phyloP scores from a whole-genome alignment of 2,113 vertebrate species.

The Crotophaga sulcirostris region DNA sequence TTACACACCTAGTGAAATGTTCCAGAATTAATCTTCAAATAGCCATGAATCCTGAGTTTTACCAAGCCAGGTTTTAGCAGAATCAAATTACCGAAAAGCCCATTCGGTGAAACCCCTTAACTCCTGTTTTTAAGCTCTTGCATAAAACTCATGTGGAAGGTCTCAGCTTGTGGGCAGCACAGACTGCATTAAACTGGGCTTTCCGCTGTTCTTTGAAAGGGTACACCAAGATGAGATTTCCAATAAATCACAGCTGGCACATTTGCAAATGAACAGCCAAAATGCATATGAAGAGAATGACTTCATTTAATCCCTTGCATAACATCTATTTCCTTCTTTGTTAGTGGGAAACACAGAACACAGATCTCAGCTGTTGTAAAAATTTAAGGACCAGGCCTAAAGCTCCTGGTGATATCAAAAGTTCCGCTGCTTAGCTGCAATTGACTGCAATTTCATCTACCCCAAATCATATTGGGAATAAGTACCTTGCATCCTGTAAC shows the following conservation, averaged over 20 bases:
- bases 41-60: not conserved
- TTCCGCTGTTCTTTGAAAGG: not conserved
- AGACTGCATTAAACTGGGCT: not conserved
- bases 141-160: not conserved
- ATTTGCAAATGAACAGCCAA: not conserved
- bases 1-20: not conserved
- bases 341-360: not conserved
- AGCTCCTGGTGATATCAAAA: not conserved
- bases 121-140: not conserved
- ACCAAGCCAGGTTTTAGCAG: not conserved
- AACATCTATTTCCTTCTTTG: not conserved
- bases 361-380: not conserved
- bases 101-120: not conserved
- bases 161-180: not conserved
- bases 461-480: not conserved
- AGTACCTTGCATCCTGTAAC: not conserved
- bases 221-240: not conserved
- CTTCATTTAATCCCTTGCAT: not conserved
- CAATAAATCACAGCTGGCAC: not conserved
- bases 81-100: not conserved
- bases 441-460: not conserved
- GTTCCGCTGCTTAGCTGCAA: not conserved
- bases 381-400: not conserved
- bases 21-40: not conserved
- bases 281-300: not conserved